A percentile compares a stretch with the other conserved stretches of the same genome.
Evolutionary conservation across 2,797 vertebrate genomes (phyloP).

Genomic region (Enteromius mattozi): DNA sequence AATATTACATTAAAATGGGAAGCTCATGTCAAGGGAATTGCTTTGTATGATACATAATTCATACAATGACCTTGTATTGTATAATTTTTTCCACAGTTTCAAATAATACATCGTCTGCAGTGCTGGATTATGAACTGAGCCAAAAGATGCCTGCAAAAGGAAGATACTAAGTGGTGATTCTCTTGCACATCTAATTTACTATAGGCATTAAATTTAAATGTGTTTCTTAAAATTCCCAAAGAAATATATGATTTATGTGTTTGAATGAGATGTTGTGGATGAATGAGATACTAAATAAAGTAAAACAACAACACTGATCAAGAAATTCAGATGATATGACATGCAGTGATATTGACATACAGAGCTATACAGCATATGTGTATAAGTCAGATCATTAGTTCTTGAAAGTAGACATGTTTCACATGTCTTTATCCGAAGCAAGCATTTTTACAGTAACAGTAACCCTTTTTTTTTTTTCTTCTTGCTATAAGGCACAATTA

Average conservation of each 20-base stretch:
- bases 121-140: not conserved
- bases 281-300: not conserved
- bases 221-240: not conserved
- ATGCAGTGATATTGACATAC: not conserved
- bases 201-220: not conserved
- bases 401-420: not conserved
- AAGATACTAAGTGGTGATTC: not conserved
- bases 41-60: not conserved
- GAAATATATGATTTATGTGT: not conserved
- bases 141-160: not conserved
- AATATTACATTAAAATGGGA: not conserved
- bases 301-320: not conserved
- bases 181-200: not conserved
- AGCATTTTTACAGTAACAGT: not conserved
- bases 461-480: not conserved
- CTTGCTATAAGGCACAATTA: not conserved
- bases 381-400: not conserved
- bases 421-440: not conserved
- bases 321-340: not conserved
- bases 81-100: not conserved
- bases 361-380: not conserved
- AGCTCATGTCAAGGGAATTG: not conserved
- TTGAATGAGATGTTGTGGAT: not conserved
- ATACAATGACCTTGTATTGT: not conserved
- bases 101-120: not conserved